phyloP scores from a whole-genome alignment of 2,888 invertebrate genomes.

The Acanthopleura granulata region DNA sequence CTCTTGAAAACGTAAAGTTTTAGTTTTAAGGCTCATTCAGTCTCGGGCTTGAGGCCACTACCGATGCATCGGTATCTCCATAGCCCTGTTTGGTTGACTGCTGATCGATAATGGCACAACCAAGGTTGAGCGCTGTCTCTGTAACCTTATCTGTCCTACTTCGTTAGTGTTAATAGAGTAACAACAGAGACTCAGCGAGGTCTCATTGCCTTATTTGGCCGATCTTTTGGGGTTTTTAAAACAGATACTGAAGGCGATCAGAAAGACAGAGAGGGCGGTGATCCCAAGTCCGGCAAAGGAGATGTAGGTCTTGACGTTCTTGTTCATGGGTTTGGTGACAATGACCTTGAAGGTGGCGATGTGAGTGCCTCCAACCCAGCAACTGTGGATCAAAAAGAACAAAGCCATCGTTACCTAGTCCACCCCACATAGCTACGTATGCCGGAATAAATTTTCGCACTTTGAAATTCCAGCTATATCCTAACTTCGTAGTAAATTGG shows the following conservation, averaged over 20 bases:
- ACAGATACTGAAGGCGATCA: constrained; percentile 9
- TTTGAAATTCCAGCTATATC: neutral
- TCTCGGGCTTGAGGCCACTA: too few relatives aligned
- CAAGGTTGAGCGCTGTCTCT: too few relatives aligned
- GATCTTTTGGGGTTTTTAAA: neutral
- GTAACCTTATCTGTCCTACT: too few relatives aligned
- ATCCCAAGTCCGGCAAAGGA: constrained; percentile 46
- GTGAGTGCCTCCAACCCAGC: constrained; percentile 76
- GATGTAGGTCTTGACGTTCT: constrained; percentile 49
- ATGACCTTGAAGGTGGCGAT: constrained; percentile 76
- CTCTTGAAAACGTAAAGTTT: too few relatives aligned
- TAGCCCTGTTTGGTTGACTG: too few relatives aligned
- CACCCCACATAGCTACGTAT: neutral
- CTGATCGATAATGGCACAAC: too few relatives aligned
- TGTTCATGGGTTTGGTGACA: constrained; percentile 72
- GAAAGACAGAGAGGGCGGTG: constrained; percentile 36
- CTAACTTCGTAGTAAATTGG: neutral
- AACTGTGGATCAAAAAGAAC: constrained; percentile 70
- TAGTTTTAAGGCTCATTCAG: too few relatives aligned
- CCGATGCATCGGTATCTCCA: too few relatives aligned
- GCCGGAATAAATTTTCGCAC: neutral
- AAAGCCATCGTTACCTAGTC: neutral
- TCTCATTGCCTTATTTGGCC: neutral
- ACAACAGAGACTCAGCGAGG: neutral
- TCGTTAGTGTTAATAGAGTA: too few relatives aligned